Evolutionary conservation across 2,113 vertebrate species (phyloP).

Genomic region (Hydropotes inermis): DNA sequence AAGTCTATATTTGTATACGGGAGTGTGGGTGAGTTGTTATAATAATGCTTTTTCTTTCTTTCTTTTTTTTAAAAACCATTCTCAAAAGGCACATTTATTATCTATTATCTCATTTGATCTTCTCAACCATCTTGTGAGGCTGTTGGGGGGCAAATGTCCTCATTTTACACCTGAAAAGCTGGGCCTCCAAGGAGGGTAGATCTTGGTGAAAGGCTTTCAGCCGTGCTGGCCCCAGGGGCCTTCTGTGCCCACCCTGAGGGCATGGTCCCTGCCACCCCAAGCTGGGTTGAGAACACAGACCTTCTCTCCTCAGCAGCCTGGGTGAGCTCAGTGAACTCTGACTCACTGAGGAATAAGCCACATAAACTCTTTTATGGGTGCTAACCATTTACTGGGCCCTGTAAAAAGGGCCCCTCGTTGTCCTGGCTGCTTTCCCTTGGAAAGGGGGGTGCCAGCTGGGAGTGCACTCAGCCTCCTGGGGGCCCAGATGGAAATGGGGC

Average conservation of each 20-base stretch:
- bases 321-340: conserved; percentile 62
- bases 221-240: background rate
- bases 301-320: background rate
- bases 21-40: background rate
- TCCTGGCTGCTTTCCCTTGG: conserved; percentile 41
- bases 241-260: background rate
- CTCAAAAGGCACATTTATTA: conserved; percentile 38
- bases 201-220: background rate
- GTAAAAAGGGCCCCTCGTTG: conserved; percentile 50
- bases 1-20: background rate
- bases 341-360: conserved; percentile 67
- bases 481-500: too few species aligned
- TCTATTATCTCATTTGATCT: conserved; percentile 50
- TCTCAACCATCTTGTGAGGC: background rate
- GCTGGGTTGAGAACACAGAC: background rate
- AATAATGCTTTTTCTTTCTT: background rate
- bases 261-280: accelerated
- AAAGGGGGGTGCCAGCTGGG: background rate
- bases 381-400: conserved; percentile 60
- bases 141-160: background rate
- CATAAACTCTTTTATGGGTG: conserved; percentile 67
- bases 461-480: background rate
- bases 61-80: conserved; percentile 43
- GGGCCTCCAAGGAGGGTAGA: background rate
- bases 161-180: background rate